A percentile compares a stretch with the other conserved stretches of the same genome.
Conservation (phyloP, 2,888 invertebrate genomes). For the Diarsia mendica region DNA sequence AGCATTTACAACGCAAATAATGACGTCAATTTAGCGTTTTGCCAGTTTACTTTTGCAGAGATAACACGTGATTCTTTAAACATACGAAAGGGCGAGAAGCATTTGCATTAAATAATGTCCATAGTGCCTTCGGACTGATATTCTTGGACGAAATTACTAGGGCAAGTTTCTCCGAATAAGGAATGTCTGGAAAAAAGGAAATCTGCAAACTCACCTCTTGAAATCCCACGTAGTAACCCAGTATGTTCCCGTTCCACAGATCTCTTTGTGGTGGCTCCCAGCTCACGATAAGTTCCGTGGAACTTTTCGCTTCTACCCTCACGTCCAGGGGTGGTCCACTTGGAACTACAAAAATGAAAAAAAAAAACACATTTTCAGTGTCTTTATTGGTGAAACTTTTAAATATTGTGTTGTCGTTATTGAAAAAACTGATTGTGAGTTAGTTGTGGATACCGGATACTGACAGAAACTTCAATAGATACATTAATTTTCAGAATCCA, state of each 20-base stretch:
- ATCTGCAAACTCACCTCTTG: constrained; percentile 90
- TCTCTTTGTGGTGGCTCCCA: constrained; percentile 97
- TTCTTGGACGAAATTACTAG: neutral
- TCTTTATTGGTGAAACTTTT: too few species aligned
- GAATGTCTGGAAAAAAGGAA: neutral
- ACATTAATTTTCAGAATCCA: too few species aligned
- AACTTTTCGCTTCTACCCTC: constrained; percentile 95
- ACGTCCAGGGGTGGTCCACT: constrained; percentile 95
- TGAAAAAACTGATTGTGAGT: too few species aligned
- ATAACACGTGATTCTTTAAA: neutral
- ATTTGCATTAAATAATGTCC: neutral
- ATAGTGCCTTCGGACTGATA: too few species aligned
- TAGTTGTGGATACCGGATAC: too few species aligned
- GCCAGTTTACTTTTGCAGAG: neutral
- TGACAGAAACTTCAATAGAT: too few species aligned
- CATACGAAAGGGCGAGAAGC: neutral
- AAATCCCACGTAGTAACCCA: constrained; percentile 97
- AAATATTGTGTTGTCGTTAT: too few species aligned
- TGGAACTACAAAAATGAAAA: constrained; percentile 88
- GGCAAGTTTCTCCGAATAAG: neutral
- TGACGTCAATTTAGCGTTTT: neutral
- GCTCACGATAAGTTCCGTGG: constrained; percentile 95
- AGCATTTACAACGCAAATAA: neutral
- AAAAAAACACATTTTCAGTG: too few species aligned
- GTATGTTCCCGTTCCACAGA: constrained; percentile 96